Base-by-base conservation (phyloP, 2,113 vertebrate species). In the Etia nguti region DNA sequence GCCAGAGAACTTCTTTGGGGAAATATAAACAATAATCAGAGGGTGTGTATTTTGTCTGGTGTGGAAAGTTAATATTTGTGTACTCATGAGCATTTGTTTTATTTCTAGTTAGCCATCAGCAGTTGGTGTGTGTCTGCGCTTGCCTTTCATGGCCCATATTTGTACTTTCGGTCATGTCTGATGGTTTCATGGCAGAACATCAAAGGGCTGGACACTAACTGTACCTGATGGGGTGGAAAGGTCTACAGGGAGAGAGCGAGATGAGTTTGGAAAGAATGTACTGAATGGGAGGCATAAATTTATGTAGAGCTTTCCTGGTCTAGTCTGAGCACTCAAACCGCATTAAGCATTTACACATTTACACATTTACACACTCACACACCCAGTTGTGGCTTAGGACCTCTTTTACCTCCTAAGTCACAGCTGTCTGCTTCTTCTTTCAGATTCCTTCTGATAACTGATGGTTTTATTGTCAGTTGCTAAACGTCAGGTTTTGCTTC, bases 11-110 rank as follows among this genome's bases (percentile, higher is more conserved):
- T 16, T 82, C 89, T 83, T 34, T 68, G 41, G 82, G 24, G 43
- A 88, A 87, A 85, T 54, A 29, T 68, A 84, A 87, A 80, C 54
- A 60, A 20, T 43, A 52, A 87, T 77, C 87, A 80, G 82, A 20
- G 26, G 57, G 41, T 55, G 68, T 82, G 34, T 54, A 43, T 87
- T 60, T 70, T 75, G 52, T 83, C 65, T 84, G 79, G 18, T 52
- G 11, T 29, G 36, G 29, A 41, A 85, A 82, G 70, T 43, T 29
- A 82, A 77, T 86, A 79, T 79, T 84, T 86, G 41, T 52, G 8
- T 38, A 59, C 62, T 55, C 73, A 80, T 26, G 75, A 83, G 62
- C 38, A 10, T 81, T 91, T 83, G 41, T 73, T 81, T 83, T 36
- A 48, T 68, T 65, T 91, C 73, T 52, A 52, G 73, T 80, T 50